Conservation (phyloP, 2,888 invertebrate species). For the Mactromeris polynyma region DNA sequence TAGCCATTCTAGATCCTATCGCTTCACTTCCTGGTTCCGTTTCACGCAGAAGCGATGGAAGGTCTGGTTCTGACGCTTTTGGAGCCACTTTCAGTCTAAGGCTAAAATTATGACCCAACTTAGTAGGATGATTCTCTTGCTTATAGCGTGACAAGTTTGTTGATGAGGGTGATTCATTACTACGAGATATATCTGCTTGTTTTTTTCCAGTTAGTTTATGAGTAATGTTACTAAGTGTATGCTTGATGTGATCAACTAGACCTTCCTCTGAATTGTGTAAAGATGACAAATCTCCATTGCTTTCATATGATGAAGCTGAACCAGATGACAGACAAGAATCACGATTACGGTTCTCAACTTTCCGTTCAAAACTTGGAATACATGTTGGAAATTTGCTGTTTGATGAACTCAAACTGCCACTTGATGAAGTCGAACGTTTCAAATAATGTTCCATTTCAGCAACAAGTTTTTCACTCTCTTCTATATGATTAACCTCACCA, state of each 20-base stretch:
- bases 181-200: constrained; percentile 4
- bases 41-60: constrained; percentile 74
- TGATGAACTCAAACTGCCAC: constrained; percentile 59
- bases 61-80: constrained; percentile 61
- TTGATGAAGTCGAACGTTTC: constrained; percentile 74
- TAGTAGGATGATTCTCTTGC: constrained; percentile 59
- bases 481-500: constrained; percentile 57
- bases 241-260: constrained; percentile 80
- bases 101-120: constrained; percentile 59
- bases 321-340: constrained; percentile 77
- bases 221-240: constrained; percentile 78
- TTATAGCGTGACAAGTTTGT: constrained; percentile 44
- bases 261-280: constrained; percentile 65
- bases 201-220: constrained; percentile 72
- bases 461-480: constrained; percentile 80
- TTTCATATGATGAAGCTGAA: constrained; percentile 82
- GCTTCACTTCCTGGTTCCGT: constrained; percentile 77
- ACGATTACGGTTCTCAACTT: constrained; percentile 60
- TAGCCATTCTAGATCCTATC: constrained; percentile 80
- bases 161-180: constrained; percentile 12
- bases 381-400: constrained; percentile 77
- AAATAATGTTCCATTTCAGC: constrained; percentile 84
- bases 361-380: constrained; percentile 64
- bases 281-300: constrained; percentile 60
- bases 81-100: constrained; percentile 47